These are phyloP conservation scores for Alces alces DNA, from an alignment of 2,113 vertebrate genomes.

Conservation along the genomic window DNA sequence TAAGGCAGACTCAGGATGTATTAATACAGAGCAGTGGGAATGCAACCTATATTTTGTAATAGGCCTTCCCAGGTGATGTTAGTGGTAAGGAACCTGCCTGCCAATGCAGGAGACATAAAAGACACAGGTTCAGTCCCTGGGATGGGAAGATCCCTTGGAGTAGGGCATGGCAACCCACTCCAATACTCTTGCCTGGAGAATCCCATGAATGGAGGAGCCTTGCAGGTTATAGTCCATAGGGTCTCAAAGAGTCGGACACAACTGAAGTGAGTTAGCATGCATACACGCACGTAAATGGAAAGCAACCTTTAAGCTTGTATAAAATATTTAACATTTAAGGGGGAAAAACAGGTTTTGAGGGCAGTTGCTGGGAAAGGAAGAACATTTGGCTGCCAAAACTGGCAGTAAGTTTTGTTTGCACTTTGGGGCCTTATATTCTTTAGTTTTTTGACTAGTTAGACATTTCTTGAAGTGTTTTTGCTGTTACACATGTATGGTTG, in stretches of 20 bases:
- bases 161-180: not conserved
- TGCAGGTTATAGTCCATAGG: not conserved
- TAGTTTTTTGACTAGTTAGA: not conserved
- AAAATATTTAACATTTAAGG: not conserved
- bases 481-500: not conserved
- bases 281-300: not conserved
- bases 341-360: not conserved
- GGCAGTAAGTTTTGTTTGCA: not conserved
- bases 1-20: not conserved
- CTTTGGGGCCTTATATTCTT: not conserved
- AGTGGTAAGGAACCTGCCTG: not conserved
- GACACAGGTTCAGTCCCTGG: not conserved
- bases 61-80: not conserved
- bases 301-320: not conserved
- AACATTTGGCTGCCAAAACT: not conserved
- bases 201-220: not conserved
- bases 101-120: not conserved
- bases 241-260: not conserved
- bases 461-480: not conserved
- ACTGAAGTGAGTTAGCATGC: not conserved
- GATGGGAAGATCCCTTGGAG: not conserved
- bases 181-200: not conserved
- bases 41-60: not conserved
- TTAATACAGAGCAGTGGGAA: not conserved
- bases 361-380: not conserved